Percentiles rank a stretch among this genome's conserved stretches.
These are phyloP conservation scores for Dryobates pubescens DNA, from an alignment of 2,797 vertebrate species.

Conservation along the genomic window DNA sequence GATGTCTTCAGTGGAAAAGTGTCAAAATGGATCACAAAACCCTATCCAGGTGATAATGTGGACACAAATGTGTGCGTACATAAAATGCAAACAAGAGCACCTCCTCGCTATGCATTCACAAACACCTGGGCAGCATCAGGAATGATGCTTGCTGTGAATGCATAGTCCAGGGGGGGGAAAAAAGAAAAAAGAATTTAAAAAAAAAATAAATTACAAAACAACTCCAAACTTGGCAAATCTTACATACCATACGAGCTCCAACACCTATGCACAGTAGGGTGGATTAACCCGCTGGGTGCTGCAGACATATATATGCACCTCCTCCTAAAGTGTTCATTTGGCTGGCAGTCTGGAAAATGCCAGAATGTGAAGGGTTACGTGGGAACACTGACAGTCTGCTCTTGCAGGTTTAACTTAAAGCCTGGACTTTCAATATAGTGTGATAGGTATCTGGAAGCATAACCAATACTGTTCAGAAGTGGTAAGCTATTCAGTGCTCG, in stretches of 20 bases:
- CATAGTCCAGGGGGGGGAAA: conserved; percentile 1
- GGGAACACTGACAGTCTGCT: conserved; percentile 57
- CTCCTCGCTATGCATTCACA: conserved; percentile 7
- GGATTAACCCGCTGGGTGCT: conserved; percentile 74
- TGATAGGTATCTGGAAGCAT: conserved; percentile 7
- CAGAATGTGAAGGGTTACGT: conserved; percentile 76
- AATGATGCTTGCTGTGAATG: conserved; percentile 40
- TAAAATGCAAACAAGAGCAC: conserved; percentile 21
- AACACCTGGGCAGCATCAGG: conserved; percentile 12
- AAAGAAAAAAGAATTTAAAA: neutral
- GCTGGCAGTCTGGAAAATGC: conserved; percentile 79
- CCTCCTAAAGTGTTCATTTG: conserved; percentile 77
- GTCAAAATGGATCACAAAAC: conserved; percentile 27
- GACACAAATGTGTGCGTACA: neutral
- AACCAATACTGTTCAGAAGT: neutral
- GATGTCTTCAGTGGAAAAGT: neutral
- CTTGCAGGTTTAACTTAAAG: conserved; percentile 57
- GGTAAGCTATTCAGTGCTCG: neutral
- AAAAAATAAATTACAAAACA: conserved; percentile 22
- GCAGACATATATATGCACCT: conserved; percentile 71
- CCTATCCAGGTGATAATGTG: conserved; percentile 19
- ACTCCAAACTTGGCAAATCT: conserved; percentile 68
- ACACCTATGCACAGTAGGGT: conserved; percentile 76
- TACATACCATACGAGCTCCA: conserved; percentile 78
- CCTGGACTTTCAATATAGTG: neutral